These are phyloP conservation scores for Petrocephalus microphthalmus DNA, from an alignment of 2,113 vertebrate genomes.

Conservation along the genomic window DNA sequence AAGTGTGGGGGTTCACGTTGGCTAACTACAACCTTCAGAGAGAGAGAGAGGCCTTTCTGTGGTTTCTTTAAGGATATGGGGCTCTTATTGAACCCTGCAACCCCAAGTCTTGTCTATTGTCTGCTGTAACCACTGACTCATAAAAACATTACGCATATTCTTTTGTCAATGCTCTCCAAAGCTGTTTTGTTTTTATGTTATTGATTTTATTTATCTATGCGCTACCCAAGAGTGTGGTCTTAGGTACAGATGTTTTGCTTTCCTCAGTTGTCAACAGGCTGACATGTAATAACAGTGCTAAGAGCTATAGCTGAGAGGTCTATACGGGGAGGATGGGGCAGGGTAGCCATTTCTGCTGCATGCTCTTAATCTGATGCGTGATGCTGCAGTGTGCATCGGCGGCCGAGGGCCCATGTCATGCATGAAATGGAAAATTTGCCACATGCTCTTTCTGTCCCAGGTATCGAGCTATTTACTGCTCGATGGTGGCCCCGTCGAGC, in stretches of 20 bases:
- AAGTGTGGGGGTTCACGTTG: neutral
- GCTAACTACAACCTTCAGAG: slow-evolving; percentile 11
- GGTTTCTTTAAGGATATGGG: neutral
- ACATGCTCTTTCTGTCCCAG: neutral
- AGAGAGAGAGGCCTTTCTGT: slow-evolving; percentile 34
- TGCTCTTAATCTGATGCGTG: neutral
- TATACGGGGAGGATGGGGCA: neutral
- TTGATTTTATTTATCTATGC: neutral
- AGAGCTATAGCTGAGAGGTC: neutral
- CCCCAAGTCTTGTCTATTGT: slow-evolving; percentile 6
- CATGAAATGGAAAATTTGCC: neutral
- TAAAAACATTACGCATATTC: slow-evolving; percentile 15
- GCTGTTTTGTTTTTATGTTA: slow-evolving; percentile 16
- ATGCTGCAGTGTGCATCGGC: neutral
- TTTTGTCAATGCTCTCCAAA: slow-evolving; percentile 24
- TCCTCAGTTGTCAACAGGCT: neutral
- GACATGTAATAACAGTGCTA: neutral
- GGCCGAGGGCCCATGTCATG: neutral
- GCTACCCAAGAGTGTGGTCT: neutral
- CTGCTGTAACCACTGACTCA: slow-evolving; percentile 23
- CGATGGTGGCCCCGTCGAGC: neutral
- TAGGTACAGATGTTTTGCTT: neutral
- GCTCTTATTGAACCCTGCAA: neutral
- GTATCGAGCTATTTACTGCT: neutral
- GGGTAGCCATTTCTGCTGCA: neutral